phyloP scores from a whole-genome alignment of 2,797 vertebrate species.

The Cygnus olor region DNA sequence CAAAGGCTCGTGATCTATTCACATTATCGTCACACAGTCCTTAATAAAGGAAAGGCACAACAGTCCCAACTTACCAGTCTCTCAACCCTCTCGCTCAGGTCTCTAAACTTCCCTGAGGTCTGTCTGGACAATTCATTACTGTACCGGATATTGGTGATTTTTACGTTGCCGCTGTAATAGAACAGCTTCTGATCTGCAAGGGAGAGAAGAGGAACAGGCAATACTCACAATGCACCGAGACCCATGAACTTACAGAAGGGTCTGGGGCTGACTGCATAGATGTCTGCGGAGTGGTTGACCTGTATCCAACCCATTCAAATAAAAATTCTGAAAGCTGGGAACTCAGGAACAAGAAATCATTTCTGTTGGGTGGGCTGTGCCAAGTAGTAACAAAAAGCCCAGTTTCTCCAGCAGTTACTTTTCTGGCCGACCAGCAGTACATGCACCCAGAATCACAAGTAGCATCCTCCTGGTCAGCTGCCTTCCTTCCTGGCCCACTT shows the following conservation, averaged over 20 bases:
- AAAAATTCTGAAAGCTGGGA: not conserved
- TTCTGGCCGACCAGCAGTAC: not conserved
- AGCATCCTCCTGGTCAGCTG: not conserved
- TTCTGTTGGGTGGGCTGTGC: not conserved
- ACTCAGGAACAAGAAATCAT: not conserved
- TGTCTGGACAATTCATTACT: constrained; percentile 70
- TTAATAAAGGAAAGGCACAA: constrained; percentile 4
- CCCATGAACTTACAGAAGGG: not conserved
- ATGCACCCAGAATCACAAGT: not conserved
- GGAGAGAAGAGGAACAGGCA: constrained; percentile 18
- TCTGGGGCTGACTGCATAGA: not conserved
- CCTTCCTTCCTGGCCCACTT: not conserved
- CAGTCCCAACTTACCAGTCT: constrained; percentile 73
- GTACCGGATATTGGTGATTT: constrained; percentile 72
- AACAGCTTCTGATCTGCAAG: constrained; percentile 75
- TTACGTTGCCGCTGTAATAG: constrained; percentile 75
- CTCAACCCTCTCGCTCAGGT: constrained; percentile 76
- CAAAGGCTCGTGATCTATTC: not conserved
- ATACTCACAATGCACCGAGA: not conserved
- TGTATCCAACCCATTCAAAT: not conserved
- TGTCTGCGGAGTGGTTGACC: not conserved
- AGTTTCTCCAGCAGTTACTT: not conserved
- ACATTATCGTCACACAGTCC: not conserved
- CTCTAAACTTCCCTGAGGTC: constrained; percentile 71
- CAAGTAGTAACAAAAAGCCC: not conserved